These are phyloP conservation scores for Micoletzkya japonica DNA, from an alignment of 2,888 invertebrate genomes.

Conservation along the genomic window DNA sequence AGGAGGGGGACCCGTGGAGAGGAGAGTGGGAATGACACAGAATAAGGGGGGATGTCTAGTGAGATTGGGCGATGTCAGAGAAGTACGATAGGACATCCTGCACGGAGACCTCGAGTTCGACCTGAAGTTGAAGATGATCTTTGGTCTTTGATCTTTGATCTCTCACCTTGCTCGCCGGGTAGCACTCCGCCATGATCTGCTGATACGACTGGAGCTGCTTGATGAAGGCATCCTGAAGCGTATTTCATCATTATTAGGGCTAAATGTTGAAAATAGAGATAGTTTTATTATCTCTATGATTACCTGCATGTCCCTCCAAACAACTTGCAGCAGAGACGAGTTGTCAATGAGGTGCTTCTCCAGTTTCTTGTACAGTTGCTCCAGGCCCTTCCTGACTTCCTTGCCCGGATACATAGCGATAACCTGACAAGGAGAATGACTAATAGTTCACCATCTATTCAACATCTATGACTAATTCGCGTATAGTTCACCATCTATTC, in stretches of 20 bases:
- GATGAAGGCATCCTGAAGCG: constrained; percentile 83
- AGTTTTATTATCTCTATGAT: background rate
- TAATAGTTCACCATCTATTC: background rate
- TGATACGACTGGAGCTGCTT: constrained; percentile 91
- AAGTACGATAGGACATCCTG: constrained; percentile 93
- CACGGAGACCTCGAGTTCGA: constrained; percentile 87
- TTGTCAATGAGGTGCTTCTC: constrained; percentile 85
- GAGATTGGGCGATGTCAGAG: constrained; percentile 94
- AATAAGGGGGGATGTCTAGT: constrained; percentile 68
- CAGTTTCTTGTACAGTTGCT: constrained; percentile 69
- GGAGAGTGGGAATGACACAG: constrained; percentile 1
- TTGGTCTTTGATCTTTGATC: background rate
- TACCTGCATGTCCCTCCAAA: constrained; percentile 95
- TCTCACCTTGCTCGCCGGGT: constrained; percentile 49
- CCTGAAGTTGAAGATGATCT: background rate
- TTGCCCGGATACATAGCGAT: constrained; percentile 90
- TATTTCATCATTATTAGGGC: background rate
- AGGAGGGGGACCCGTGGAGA: constrained; percentile 1
- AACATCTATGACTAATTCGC: background rate
- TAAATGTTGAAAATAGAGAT: background rate
- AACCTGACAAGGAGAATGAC: constrained; percentile 64
- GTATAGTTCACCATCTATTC: background rate
- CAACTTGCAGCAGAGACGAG: constrained; percentile 74
- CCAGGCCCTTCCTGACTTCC: constrained; percentile 69
- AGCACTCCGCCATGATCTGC: constrained; percentile 71